These are phyloP conservation scores for Artibeus lituratus DNA, from an alignment of 2,797 vertebrate species.

Conservation along the genomic window DNA sequence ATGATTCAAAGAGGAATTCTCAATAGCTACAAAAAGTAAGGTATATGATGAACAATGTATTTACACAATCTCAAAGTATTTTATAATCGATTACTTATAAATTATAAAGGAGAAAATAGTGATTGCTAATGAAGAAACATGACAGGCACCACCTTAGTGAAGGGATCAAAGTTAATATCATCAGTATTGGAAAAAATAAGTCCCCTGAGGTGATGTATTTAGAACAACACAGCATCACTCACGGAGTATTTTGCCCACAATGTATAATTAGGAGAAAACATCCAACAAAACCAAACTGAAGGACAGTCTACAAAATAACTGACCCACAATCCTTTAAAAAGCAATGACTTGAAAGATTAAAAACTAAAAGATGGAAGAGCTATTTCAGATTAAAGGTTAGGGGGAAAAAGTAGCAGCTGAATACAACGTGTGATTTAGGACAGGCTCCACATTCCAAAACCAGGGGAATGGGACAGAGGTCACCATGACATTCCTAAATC, in stretches of 20 bases:
- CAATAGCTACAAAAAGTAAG: background rate
- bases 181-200: background rate
- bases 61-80: background rate
- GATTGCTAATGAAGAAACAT: background rate
- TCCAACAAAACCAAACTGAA: background rate
- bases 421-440: background rate
- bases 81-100: background rate
- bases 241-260: background rate
- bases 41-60: background rate
- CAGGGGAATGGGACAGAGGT: fast-evolving
- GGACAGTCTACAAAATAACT: background rate
- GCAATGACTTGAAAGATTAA: background rate
- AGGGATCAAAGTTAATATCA: background rate
- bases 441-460: background rate
- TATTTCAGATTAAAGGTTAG: background rate
- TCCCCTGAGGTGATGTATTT: background rate
- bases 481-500: background rate
- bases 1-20: background rate
- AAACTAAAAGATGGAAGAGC: background rate
- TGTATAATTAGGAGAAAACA: background rate
- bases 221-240: background rate
- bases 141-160: background rate
- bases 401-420: background rate
- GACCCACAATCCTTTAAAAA: background rate
- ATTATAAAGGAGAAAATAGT: background rate